phyloP scores from a whole-genome alignment of 2,888 invertebrate genomes.

The Stramonita haemastoma region DNA sequence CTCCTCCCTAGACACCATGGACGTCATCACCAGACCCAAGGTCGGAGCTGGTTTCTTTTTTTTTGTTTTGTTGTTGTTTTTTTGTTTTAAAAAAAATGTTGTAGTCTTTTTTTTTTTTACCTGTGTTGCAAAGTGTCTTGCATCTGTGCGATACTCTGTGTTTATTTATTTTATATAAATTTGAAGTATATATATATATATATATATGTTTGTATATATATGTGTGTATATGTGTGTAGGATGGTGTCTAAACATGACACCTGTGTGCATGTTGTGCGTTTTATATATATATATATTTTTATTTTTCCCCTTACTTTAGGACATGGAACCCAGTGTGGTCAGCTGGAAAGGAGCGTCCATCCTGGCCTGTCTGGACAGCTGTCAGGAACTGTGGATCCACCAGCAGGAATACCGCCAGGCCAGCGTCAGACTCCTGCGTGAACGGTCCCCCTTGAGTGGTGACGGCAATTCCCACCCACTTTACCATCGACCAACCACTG shows the following conservation, averaged over 20 bases:
- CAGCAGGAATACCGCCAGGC: slow-evolving; percentile 90
- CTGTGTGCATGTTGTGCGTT: no score
- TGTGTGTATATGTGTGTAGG: no score
- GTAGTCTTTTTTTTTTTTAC: no score
- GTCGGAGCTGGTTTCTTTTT: slow-evolving; percentile 74
- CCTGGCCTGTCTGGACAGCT: slow-evolving; percentile 93
- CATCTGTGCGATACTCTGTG: no score
- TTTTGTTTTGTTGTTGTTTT: no score
- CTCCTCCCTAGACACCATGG: slow-evolving; percentile 84
- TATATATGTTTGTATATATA: neutral
- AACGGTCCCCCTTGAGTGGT: slow-evolving; percentile 88
- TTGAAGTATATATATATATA: no score
- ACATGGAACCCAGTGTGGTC: slow-evolving; percentile 92
- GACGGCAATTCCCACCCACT: slow-evolving; percentile 36
- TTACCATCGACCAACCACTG: no score
- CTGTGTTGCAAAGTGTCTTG: no score
- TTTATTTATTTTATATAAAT: no score
- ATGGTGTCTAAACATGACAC: no score
- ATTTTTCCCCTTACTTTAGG: slow-evolving; percentile 57
- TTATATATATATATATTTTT: no score
- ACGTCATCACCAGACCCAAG: slow-evolving; percentile 92
- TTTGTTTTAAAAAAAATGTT: no score
- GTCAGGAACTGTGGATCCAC: slow-evolving; percentile 94
- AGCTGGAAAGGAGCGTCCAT: slow-evolving; percentile 96
- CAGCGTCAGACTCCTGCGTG: slow-evolving; percentile 90